phyloP scores from a whole-genome alignment of 2,888 invertebrate genomes.

The Encarsia formosa region DNA sequence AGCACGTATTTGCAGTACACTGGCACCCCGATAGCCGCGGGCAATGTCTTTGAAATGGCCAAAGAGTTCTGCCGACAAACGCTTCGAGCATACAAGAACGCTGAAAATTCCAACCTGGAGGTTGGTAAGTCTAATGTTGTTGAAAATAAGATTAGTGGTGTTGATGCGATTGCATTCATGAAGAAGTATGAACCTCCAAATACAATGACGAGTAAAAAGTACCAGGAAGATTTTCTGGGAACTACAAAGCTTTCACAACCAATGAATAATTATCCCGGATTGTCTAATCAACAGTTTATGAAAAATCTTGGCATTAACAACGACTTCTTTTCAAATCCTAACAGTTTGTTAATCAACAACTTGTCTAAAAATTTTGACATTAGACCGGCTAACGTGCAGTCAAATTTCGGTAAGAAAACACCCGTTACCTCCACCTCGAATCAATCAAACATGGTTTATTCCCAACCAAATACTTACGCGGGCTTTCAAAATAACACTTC shows the following conservation, averaged over 20 bases:
- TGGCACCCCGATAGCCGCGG: constrained; percentile 55
- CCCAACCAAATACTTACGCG: neutral
- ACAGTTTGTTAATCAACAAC: too few species aligned
- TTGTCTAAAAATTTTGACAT: too few species aligned
- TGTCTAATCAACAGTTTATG: too few species aligned
- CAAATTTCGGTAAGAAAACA: neutral
- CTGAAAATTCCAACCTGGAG: neutral
- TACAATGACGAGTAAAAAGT: neutral
- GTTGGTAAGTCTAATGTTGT: neutral
- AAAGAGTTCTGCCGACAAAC: constrained; percentile 18
- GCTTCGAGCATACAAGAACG: constrained; percentile 2
- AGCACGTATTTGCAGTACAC: constrained; percentile 68
- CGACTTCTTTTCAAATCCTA: too few species aligned
- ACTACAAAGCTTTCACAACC: neutral
- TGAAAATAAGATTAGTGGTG: neutral
- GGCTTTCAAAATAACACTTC: neutral
- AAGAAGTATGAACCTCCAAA: neutral
- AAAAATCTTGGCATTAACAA: too few species aligned
- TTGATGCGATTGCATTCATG: neutral
- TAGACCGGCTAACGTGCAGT: too few species aligned
- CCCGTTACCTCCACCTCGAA: neutral
- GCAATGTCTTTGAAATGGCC: constrained; percentile 21
- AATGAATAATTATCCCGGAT: too few species aligned
- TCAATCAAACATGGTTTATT: neutral
- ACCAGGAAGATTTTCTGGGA: neutral